Percentiles rank a stretch among this genome's conserved stretches.
These are phyloP conservation scores for Grallaria varia DNA, from an alignment of 2,113 vertebrate genomes.

Conservation along the genomic window DNA sequence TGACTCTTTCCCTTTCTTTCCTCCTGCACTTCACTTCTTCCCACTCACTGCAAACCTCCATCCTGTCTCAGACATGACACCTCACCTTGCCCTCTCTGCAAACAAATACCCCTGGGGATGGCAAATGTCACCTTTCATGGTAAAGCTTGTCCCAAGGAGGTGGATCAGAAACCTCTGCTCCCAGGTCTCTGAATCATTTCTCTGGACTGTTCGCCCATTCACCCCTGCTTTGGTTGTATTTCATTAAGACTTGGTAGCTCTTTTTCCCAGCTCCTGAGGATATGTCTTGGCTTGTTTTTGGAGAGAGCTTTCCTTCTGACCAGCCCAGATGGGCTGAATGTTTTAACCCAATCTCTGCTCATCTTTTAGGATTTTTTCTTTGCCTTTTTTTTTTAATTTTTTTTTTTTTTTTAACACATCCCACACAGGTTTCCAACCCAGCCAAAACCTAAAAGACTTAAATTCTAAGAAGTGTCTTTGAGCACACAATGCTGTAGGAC, in stretches of 20 bases:
- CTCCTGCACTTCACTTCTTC: neutral
- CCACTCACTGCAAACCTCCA: neutral
- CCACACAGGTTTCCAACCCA: neutral
- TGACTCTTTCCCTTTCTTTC: neutral
- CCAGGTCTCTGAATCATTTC: neutral
- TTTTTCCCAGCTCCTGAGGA: neutral
- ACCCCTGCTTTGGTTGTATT: neutral
- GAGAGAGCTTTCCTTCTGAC: neutral
- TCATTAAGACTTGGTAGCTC: neutral
- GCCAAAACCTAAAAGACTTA: neutral
- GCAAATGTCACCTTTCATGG: neutral
- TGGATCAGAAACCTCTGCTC: neutral
- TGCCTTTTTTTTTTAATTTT: neutral
- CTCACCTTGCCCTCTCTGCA: neutral
- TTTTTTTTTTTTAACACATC: neutral
- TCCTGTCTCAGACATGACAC: neutral
- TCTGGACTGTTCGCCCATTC: neutral
- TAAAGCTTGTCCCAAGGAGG: neutral
- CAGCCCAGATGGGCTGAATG: neutral
- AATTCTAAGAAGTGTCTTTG: conserved; percentile 12
- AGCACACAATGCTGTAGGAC: neutral
- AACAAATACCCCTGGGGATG: neutral
- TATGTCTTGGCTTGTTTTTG: neutral
- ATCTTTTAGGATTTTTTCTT: neutral
- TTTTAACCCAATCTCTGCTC: neutral